Evolutionary conservation across 2,888 invertebrate species (phyloP), one percentile per base, ranked within the genome.

Genomic region (Hypomecis punctinalis): DNA sequence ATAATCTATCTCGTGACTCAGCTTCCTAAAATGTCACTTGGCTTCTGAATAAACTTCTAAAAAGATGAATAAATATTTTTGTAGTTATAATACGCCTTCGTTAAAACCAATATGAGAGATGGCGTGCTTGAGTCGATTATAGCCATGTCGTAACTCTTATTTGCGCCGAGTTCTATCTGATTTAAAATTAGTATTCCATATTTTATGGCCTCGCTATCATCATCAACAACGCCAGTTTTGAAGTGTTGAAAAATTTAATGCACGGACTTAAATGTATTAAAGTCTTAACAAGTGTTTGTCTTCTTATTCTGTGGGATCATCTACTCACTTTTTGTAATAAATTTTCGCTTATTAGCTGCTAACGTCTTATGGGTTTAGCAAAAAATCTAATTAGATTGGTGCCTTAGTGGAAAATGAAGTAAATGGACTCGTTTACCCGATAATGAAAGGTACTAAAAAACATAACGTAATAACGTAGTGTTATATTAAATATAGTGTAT

Each of bases 131-230:
- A 75, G 73, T 78, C 81, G 73, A 82, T 82, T 81, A 79, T 72
- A 71, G 62, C 73, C 70, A 68, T 74, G 74, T 74, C 79, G 76
- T 77, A 75, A 76, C 75, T 79, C 80, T 81, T 73, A 80, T 79
- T 80, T 77, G 76, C 71, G 75, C 71, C 77, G 71, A 72, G 74
- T 73, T 78, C 74, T 77, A 78, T 80, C 76, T 76, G 76, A 76
- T 78, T 80, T 78, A 76, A 80, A 78, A 79, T 78, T 76, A 77
- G 78, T 80, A 76, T 80, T 81, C 75, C 76, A 79, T 76, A 67
- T 71, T 67, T 71, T 77, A 76, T 72, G 69, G 71, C 64, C 68
- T 56, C 53, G 65, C 67, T 71, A 73, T 71, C 67, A 69, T 69
- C 71, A 73, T 76, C 61, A 74, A 79, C 74, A 67, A 72, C 73